Evolutionary conservation across 1,140 invertebrate genomes (phyloP).

Genomic region (Pseudomyrmex cubaensis): DNA sequence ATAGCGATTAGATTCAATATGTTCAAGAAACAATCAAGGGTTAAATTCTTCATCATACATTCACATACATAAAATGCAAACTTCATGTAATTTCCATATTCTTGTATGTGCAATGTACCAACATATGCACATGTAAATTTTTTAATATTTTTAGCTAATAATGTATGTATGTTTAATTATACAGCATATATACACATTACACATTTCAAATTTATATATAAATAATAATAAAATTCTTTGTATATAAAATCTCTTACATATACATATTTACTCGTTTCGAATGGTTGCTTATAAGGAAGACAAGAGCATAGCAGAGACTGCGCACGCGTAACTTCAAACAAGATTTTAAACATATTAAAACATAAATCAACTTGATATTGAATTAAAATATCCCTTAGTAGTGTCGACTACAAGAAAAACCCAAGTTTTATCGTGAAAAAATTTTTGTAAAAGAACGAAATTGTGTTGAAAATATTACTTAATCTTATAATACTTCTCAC

Average conservation of each 20-base stretch:
- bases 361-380: too few relatives aligned
- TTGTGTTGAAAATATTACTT: too few relatives aligned
- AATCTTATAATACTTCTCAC: too few relatives aligned
- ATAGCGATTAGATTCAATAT: conserved; percentile 49
- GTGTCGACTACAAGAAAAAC: too few relatives aligned
- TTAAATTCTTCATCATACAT: conserved; percentile 66
- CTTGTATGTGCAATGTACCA: conserved; percentile 36
- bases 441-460: too few relatives aligned
- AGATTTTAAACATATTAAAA: too few relatives aligned
- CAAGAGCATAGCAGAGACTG: background rate
- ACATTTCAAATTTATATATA: conserved; percentile 67
- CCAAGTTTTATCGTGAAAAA: too few relatives aligned
- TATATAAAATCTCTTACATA: conserved; percentile 69
- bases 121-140: conserved; percentile 60
- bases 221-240: conserved; percentile 68
- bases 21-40: conserved; percentile 69
- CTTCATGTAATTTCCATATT: conserved; percentile 66
- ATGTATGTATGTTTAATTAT: conserved; percentile 53
- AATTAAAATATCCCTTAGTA: too few relatives aligned
- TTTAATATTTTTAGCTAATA: conserved; percentile 69
- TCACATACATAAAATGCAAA: conserved; percentile 40
- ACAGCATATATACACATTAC: conserved; percentile 66
- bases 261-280: conserved; percentile 59
- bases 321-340: too few relatives aligned
- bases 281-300: conserved; percentile 56